These are phyloP conservation scores for Panthera leo DNA, from an alignment of 2,113 vertebrate species.

Conservation along the genomic window DNA sequence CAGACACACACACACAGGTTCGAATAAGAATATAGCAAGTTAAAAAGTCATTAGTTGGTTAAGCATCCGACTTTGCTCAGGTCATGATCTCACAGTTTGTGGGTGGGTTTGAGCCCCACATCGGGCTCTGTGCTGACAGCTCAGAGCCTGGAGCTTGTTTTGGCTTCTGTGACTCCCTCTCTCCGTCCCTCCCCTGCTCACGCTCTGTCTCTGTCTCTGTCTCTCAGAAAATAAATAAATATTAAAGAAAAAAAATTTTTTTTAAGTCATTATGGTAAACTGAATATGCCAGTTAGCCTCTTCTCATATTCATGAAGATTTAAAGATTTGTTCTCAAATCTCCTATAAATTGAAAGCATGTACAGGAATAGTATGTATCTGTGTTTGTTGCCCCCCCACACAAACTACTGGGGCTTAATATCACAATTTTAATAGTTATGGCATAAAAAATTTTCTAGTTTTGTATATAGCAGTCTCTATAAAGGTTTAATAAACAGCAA, in stretches of 20 bases:
- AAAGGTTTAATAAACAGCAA: background rate
- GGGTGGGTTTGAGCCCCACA: too few species aligned
- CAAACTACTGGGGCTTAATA: background rate
- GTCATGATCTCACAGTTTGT: too few species aligned
- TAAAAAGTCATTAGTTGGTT: background rate
- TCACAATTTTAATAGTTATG: background rate
- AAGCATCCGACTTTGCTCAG: too few species aligned
- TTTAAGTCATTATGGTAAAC: background rate
- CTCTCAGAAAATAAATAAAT: too few species aligned
- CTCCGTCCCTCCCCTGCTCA: too few species aligned
- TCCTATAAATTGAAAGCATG: slow-evolving; percentile 12
- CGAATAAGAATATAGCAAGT: background rate
- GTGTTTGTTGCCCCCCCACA: background rate
- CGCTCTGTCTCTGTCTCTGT: too few species aligned
- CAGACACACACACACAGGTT: background rate
- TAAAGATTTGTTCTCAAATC: background rate
- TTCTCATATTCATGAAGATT: background rate
- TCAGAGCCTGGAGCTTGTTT: too few species aligned
- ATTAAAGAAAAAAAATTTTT: too few species aligned
- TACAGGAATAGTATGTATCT: background rate
- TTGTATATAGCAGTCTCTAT: background rate
- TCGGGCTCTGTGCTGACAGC: too few species aligned
- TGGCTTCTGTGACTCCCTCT: too few species aligned
- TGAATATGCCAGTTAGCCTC: background rate
- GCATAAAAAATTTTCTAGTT: background rate